Conservation (phyloP, 2,888 invertebrate species). For the Tromatobia lineatoria region DNA sequence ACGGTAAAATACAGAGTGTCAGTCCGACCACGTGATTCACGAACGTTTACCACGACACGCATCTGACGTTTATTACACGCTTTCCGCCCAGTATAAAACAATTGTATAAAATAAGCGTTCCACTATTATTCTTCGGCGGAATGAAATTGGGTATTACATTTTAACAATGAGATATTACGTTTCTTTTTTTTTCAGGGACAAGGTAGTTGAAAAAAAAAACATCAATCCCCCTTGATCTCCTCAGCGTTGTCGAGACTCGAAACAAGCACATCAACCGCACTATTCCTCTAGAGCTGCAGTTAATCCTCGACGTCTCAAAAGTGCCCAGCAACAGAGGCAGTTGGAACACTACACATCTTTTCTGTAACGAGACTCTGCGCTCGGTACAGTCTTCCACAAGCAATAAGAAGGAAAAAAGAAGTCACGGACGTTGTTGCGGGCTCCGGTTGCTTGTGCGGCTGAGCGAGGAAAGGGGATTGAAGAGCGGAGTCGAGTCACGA, state of each 20-base stretch:
- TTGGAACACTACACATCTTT: conserved; percentile 38
- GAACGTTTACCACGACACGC: neutral
- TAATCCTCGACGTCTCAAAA: conserved; percentile 11
- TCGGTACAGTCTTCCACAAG: conserved; percentile 34
- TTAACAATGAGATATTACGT: neutral
- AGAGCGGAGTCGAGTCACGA: conserved; percentile 49
- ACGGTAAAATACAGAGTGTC: neutral
- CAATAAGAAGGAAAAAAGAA: conserved; percentile 34
- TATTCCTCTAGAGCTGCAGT: neutral
- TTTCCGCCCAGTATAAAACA: neutral
- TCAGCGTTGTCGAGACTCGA: neutral
- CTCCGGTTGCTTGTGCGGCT: conserved; percentile 43
- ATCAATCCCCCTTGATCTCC: neutral
- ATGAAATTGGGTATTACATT: neutral
- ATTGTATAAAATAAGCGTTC: neutral
- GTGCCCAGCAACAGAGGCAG: conserved; percentile 13
- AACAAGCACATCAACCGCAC: neutral
- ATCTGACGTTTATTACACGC: neutral
- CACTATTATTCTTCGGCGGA: neutral
- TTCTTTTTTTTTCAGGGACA: neutral
- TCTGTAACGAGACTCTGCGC: conserved; percentile 47
- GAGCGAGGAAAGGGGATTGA: conserved; percentile 34
- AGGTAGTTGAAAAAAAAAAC: neutral
- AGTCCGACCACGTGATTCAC: neutral
- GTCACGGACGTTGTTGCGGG: conserved; percentile 53